phyloP scores from a whole-genome alignment of 2,888 invertebrate species.

The Patella caerulea region DNA sequence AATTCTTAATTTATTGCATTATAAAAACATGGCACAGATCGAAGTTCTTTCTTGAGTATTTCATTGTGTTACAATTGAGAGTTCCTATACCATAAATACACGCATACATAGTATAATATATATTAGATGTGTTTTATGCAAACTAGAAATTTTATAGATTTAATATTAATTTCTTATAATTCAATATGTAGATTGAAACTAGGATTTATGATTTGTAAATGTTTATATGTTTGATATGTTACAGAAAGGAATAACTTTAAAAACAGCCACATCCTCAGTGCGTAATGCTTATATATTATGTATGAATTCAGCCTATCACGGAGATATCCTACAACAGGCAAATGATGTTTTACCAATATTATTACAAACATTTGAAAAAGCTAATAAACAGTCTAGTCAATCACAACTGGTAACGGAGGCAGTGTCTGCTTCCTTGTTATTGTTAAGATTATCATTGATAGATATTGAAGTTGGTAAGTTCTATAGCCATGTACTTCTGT shows the following conservation, averaged over 20 bases:
- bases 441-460: conserved; percentile 77
- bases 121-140: too few species aligned
- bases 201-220: conserved; percentile 11
- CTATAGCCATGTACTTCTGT: conserved; percentile 29
- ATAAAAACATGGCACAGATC: too few species aligned
- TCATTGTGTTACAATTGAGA: too few species aligned
- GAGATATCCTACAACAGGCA: conserved; percentile 63
- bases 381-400: conserved; percentile 80
- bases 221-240: conserved; percentile 45
- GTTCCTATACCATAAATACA: too few species aligned
- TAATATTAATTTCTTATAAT: neutral
- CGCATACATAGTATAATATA: too few species aligned
- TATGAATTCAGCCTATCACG: conserved; percentile 79
- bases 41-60: too few species aligned
- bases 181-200: neutral
- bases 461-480: conserved; percentile 66
- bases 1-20: too few species aligned
- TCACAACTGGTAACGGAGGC: conserved; percentile 81
- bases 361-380: conserved; percentile 82
- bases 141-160: too few species aligned
- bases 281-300: conserved; percentile 85
- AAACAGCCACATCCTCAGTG: conserved; percentile 84
- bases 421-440: conserved; percentile 79
- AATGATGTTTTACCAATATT: conserved; percentile 77
- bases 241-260: conserved; percentile 81